These are phyloP conservation scores for Oscheius sp. DNA, from an alignment of 2,888 invertebrate genomes.

Conservation along the genomic window DNA sequence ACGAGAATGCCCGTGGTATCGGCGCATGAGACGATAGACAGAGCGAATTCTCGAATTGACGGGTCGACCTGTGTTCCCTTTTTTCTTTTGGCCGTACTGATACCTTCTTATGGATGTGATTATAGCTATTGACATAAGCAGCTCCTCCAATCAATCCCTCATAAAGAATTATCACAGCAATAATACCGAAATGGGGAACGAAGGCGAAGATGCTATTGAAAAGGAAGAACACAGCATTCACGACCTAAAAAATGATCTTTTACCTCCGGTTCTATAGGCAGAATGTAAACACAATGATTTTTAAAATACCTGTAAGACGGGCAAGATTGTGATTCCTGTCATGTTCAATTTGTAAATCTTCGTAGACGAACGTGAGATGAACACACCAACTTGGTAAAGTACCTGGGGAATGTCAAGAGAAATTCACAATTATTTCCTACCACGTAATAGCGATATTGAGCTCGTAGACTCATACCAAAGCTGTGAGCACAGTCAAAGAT, in stretches of 20 bases:
- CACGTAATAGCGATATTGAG: slow-evolving; percentile 84
- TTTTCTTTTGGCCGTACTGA: not conserved
- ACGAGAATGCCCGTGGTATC: slow-evolving; percentile 24
- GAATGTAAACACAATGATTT: not conserved
- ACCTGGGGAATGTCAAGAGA: too few species aligned
- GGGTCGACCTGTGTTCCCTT: not conserved
- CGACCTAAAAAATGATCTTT: not conserved
- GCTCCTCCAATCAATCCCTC: slow-evolving; percentile 30
- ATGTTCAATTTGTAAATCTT: slow-evolving; percentile 35
- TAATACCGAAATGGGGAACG: slow-evolving; percentile 24
- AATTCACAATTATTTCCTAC: too few species aligned
- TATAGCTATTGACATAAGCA: slow-evolving; percentile 25
- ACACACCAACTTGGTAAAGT: slow-evolving; percentile 54
- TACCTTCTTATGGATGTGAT: slow-evolving; percentile 30
- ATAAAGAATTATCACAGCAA: slow-evolving; percentile 10
- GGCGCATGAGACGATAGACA: slow-evolving; percentile 11
- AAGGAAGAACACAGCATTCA: slow-evolving; percentile 14
- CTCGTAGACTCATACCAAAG: slow-evolving; percentile 42
- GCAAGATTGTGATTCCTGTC: slow-evolving; percentile 17
- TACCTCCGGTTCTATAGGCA: too few species aligned
- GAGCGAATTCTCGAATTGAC: slow-evolving; percentile 20
- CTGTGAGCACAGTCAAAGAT: slow-evolving; percentile 75
- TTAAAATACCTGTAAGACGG: slow-evolving; percentile 18
- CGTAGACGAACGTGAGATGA: slow-evolving; percentile 54
- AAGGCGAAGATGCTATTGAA: slow-evolving; percentile 10